Evolutionary conservation across 2,113 vertebrate species (phyloP), one percentile per base, ranked within the genome.

Genomic region (Macrotis lagotis): DNA sequence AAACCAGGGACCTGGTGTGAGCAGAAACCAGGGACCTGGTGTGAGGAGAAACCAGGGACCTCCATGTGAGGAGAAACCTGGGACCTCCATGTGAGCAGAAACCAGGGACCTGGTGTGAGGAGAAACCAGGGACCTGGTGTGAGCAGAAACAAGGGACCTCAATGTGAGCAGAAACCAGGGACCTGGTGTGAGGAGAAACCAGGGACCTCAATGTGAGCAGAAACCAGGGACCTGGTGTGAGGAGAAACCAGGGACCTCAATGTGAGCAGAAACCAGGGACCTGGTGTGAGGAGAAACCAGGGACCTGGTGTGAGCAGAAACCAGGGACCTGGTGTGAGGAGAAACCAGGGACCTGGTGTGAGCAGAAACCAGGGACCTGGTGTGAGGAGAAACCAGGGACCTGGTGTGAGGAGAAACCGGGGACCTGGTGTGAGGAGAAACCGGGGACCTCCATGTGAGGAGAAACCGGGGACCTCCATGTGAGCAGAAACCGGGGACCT

Each of bases 1-100:
- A 90, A 44, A 91, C 53, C 50, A 95, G 53, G 90, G 90, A 96
- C 94, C 90, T 8, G n/a, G n/a, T n/a, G n/a, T n/a, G n/a, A n/a
- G n/a, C n/a, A n/a, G n/a, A n/a, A n/a, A n/a, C n/a, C n/a, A n/a
- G n/a, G n/a, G n/a, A n/a, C n/a, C n/a, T n/a, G n/a, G n/a, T n/a
- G n/a, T 8, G 48, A 89, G 25, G 89, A 53, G 89, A 90, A 44
- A 91, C 53, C 50, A 95, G 53, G 90, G 90, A 96, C 94, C 90
- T 8, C 47, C 5, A 49, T 94, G 74, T 8, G 48, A 89, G 25
- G 89, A 53, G 89, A 90, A 44, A 91, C 53, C 50, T 94, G 53
- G 90, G 90, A 96, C 94, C 90, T 8, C 47, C 5, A 49, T 94
- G 74, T 8, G 48, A 89, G 25, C 48, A 53, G 89, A 90, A 44